These are phyloP conservation scores for Paradoxurus hermaphroditus DNA, from an alignment of 2,113 vertebrate species.

Conservation along the genomic window DNA sequence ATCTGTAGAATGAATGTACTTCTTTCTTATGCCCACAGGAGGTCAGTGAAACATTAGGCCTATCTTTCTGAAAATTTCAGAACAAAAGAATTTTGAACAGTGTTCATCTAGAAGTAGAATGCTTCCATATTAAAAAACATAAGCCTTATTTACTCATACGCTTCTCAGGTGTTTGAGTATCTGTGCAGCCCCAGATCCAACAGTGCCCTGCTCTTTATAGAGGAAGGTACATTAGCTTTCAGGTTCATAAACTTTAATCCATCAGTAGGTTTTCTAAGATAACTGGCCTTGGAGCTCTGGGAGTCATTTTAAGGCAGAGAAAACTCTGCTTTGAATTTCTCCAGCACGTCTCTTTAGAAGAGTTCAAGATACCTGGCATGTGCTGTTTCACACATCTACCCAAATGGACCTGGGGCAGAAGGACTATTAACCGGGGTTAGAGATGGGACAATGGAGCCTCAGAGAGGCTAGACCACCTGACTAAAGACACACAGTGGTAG, in stretches of 20 bases:
- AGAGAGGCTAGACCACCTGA: background rate
- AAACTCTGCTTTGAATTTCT: conserved; percentile 32
- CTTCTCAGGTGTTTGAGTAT: background rate
- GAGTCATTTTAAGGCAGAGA: conserved; percentile 52
- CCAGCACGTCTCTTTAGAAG: background rate
- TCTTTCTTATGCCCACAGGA: conserved; percentile 78
- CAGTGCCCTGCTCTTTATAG: background rate
- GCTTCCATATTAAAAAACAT: background rate
- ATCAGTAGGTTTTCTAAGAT: conserved; percentile 27
- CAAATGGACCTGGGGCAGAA: background rate
- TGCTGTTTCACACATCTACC: background rate
- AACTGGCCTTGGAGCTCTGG: conserved; percentile 10
- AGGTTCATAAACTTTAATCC: conserved; percentile 49
- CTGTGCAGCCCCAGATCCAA: background rate
- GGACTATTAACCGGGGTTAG: background rate
- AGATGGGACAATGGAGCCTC: background rate
- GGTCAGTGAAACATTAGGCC: conserved; percentile 82
- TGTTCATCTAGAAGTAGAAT: background rate
- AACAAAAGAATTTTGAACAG: conserved; percentile 75
- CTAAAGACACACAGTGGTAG: background rate
- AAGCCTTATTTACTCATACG: conserved; percentile 48
- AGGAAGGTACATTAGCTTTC: conserved; percentile 31
- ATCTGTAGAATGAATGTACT: background rate
- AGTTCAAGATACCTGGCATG: background rate
- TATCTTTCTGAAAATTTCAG: background rate